Evolutionary conservation across 2,888 invertebrate species (phyloP), one percentile per base, ranked within the genome.

Genomic region (Hypomecis atomaria): DNA sequence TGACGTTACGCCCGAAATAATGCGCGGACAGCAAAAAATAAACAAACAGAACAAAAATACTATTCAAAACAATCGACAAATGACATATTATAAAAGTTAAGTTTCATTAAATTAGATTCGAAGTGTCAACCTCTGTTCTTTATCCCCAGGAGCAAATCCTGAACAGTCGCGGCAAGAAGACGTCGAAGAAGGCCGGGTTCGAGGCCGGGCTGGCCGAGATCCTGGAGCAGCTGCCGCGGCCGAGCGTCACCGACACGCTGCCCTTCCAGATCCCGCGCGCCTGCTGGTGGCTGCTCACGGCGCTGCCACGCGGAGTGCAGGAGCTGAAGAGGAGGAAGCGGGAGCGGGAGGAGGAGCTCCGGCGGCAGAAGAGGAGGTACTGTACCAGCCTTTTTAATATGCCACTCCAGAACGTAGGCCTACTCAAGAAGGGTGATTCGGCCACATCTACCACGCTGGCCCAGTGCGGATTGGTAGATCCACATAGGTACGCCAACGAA

Each of bases 201-300:
- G 94, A 94, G 49, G 90, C 94, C 1, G 95, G 95, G 42, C 87
- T 96, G 67, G 94, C 95, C 0, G 94, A 95, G 60, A 94, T 95
- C 65, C 82, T 95, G 7, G 95, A 94, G 42, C 94, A 95, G 78
- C 93, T 96, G 54, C 95, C 96, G 0, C 94, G 95, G 76, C 96
- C 96, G 2, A 95, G 95, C 72, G 85, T 96, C 71, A 93, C 93
- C 79, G 95, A 98, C 79, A 97, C 97, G 0, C 87, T 98, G 74
- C 98, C 98, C 0, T 95, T 97, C 81, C 98, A 98, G 93, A 95
- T 97, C 78, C 96, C 96, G 0, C 85, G 95, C 71, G 94, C 95
- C 71, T 87, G 95, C 38, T 96, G 95, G 94, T 92, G 94, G 82
- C 82, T 93, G 10, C 87, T 95, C 10, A 89, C 93, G 1, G 94